Percentiles rank a stretch among this genome's conserved stretches.
phyloP scores from a whole-genome alignment of 2,888 invertebrate genomes.

The Dryadula phaetusa region DNA sequence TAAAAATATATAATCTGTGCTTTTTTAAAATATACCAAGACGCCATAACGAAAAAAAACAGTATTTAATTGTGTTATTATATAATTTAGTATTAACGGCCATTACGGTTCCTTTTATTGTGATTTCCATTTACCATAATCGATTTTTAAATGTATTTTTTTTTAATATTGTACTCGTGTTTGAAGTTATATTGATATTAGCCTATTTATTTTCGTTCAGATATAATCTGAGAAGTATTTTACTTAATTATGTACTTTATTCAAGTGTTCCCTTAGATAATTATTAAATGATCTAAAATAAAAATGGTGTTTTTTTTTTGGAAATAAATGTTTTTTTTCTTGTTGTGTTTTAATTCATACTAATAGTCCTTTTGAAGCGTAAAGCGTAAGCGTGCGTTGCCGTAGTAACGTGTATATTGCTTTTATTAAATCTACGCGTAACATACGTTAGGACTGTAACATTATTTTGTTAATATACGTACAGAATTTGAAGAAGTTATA shows the following conservation, averaged over 20 bases:
- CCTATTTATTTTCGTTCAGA: conserved; percentile 51
- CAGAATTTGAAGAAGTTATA: too few relatives aligned
- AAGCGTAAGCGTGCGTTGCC: not conserved
- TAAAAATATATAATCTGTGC: not conserved
- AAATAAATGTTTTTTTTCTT: not conserved
- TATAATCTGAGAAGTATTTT: conserved; percentile 62
- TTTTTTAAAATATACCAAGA: not conserved
- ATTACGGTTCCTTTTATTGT: conserved; percentile 52
- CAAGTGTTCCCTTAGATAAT: conserved; percentile 21
- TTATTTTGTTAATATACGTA: too few relatives aligned
- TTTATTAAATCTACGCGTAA: too few relatives aligned
- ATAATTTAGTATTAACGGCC: conserved; percentile 27
- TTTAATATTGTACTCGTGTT: conserved; percentile 15
- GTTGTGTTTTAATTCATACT: conserved; percentile 1
- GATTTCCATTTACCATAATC: conserved; percentile 41
- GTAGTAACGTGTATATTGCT: not conserved
- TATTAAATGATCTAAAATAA: conserved; percentile 33
- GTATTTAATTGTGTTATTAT: conserved; percentile 30
- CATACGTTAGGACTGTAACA: too few relatives aligned
- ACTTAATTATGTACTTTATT: conserved; percentile 21
- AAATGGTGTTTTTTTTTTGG: conserved; percentile 10
- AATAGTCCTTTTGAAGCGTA: not conserved
- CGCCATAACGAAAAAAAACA: conserved; percentile 37
- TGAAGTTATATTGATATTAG: conserved; percentile 22
- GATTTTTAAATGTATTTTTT: conserved; percentile 1